These are phyloP conservation scores for Catharus minimus DNA, from an alignment of 2,113 vertebrate species.

Conservation along the genomic window DNA sequence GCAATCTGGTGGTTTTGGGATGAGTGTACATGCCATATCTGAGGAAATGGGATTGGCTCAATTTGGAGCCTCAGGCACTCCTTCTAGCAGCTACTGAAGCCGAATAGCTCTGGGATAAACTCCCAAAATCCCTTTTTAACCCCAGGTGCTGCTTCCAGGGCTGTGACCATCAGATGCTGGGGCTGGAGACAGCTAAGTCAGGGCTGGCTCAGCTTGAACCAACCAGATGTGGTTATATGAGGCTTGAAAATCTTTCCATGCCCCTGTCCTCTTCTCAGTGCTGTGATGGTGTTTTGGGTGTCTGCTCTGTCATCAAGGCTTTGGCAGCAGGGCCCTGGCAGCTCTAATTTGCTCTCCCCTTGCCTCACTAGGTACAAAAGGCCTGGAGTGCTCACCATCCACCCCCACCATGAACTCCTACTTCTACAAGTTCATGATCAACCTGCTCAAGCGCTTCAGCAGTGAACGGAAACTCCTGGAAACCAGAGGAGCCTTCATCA, in stretches of 20 bases:
- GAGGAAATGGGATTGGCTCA: not conserved
- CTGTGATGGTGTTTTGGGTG: not conserved
- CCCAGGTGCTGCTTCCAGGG: not conserved
- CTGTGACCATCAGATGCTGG: not conserved
- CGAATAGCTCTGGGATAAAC: not conserved
- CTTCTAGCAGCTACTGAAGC: not conserved
- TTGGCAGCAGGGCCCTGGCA: not conserved
- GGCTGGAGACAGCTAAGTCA: not conserved
- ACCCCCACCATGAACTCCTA: slow-evolving; percentile 99
- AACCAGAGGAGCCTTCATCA: slow-evolving; percentile 91
- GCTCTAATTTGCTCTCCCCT: not conserved
- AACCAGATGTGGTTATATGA: not conserved
- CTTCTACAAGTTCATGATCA: slow-evolving; percentile 99
- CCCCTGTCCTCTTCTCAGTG: accelerated
- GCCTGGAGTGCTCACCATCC: slow-evolving; percentile 87
- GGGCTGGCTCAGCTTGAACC: not conserved
- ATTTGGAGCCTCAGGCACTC: not conserved
- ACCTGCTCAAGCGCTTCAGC: slow-evolving; percentile 93
- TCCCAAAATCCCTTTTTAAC: not conserved
- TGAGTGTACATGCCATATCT: not conserved
- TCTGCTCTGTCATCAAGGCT: not conserved
- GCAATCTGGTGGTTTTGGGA: not conserved
- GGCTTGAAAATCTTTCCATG: not conserved
- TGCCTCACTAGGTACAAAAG: slow-evolving; percentile 74
- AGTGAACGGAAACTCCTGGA: slow-evolving; percentile 93